These are phyloP conservation scores for Aulostomus chinensis DNA, from an alignment of 2,797 vertebrate species.

Conservation along the genomic window DNA sequence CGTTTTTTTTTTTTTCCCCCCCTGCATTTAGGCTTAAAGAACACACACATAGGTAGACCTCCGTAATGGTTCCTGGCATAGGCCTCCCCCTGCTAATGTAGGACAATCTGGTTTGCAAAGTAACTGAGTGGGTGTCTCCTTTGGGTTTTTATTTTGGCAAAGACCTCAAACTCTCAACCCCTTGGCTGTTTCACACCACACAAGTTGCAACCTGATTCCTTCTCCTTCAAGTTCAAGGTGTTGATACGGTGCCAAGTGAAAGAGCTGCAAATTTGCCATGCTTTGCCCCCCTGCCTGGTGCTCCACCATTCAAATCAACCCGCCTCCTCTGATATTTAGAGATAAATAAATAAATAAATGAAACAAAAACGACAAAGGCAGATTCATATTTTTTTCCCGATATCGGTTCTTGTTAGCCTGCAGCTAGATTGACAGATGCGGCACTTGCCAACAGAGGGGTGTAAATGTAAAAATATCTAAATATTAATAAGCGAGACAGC, in stretches of 20 bases:
- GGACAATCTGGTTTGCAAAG: conserved; percentile 40
- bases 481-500: conserved; percentile 71
- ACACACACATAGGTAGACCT: conserved; percentile 9
- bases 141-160: conserved; percentile 58
- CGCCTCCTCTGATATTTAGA: conserved; percentile 50
- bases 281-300: conserved; percentile 45
- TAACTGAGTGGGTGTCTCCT: conserved; percentile 50
- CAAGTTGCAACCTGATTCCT: conserved; percentile 49
- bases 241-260: conserved; percentile 64
- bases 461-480: conserved; percentile 70
- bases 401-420: conserved; percentile 67
- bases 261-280: conserved; percentile 52
- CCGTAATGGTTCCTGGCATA: conserved; percentile 32
- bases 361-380: conserved; percentile 15
- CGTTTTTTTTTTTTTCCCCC: too few species aligned
- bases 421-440: conserved; percentile 81
- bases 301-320: conserved; percentile 50
- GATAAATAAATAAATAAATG: conserved; percentile 45
- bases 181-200: conserved; percentile 37
- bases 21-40: not conserved
- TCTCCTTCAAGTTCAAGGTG: conserved; percentile 42
- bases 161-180: conserved; percentile 40
- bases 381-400: conserved; percentile 75
- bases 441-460: conserved; percentile 65
- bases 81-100: conserved; percentile 20